Evolutionary conservation across 2,113 vertebrate genomes (phyloP).

Genomic region (Oreochromis tanganicae): DNA sequence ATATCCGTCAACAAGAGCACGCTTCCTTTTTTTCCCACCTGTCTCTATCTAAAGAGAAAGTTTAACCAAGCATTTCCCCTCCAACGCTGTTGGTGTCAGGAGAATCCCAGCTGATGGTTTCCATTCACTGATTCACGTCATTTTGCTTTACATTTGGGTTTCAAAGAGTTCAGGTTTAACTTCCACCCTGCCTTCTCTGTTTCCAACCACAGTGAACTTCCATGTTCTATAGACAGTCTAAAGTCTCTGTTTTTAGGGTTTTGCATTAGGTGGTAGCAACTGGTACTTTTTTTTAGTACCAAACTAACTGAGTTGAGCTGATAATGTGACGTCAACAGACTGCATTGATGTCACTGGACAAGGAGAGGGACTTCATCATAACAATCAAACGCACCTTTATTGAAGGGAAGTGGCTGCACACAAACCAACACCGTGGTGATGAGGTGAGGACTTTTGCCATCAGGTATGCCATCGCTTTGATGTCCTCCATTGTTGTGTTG

Average conservation of each 20-base stretch:
- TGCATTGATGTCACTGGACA: not conserved
- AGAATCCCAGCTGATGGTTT: not conserved
- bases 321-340: not conserved
- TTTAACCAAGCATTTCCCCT: not conserved
- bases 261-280: not conserved
- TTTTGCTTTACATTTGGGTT: not conserved
- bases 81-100: not conserved
- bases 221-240: not conserved
- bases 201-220: not conserved
- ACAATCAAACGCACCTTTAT: not conserved
- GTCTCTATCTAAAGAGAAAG: not conserved
- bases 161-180: not conserved
- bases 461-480: not conserved
- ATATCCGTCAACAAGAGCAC: not conserved
- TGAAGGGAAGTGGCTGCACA: not conserved
- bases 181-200: not conserved
- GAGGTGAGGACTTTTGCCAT: not conserved
- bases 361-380: not conserved
- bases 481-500: not conserved
- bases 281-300: not conserved
- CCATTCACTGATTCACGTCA: not conserved
- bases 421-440: not conserved
- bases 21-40: not conserved
- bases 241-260: not conserved
- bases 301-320: not conserved